Evolutionary conservation across 2,888 invertebrate species (phyloP), one percentile per base, ranked within the genome.

Genomic region (Andrena marginata): DNA sequence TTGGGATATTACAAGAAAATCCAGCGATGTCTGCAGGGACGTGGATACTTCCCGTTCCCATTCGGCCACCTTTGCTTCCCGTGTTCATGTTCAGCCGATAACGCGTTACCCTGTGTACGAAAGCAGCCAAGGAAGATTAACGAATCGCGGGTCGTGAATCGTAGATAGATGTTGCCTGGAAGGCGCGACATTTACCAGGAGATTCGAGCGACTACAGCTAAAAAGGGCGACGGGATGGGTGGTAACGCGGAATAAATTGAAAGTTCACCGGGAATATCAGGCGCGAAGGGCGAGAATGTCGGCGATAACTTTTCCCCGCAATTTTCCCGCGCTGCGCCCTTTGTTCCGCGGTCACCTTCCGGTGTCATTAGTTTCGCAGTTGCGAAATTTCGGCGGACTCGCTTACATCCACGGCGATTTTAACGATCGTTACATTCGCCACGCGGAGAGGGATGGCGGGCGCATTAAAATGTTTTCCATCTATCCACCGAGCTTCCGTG

Each of bases 251-350:
- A 85, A 85, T 85, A 85, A 85, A 85, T 85, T 85, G 85, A 85
- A 85, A 85, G 85, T 85, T 85, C 85, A 85, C 80, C 51, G 76
- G 73, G 76, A 80, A 84, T 84, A 85, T 85, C 85, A 70, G 81
- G n/a, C 72, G 35, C 75, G 75, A 70, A 69, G 85, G 71, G 29
- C 71, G 69, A 81, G 73, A 85, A 85, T 85, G 77, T 77, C 77
- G 85, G 42, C 77, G 85, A 72, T 85, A 84, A 85, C 74, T 84
- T 84, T 85, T 51, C 77, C 31, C 80, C 64, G 68, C 68, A 85
- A 84, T 84, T 85, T 77, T 77, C 54, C 54, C 60, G 70, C 49
- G 69, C 29, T 23, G 29, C 35, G 67, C 67, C 63, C 73, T 84
- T 85, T 85, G 74, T 84, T 80, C 69, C 64, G 49, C 35, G 69